phyloP scores from a whole-genome alignment of 2,888 invertebrate species.

The Drosophila mayaguana region DNA sequence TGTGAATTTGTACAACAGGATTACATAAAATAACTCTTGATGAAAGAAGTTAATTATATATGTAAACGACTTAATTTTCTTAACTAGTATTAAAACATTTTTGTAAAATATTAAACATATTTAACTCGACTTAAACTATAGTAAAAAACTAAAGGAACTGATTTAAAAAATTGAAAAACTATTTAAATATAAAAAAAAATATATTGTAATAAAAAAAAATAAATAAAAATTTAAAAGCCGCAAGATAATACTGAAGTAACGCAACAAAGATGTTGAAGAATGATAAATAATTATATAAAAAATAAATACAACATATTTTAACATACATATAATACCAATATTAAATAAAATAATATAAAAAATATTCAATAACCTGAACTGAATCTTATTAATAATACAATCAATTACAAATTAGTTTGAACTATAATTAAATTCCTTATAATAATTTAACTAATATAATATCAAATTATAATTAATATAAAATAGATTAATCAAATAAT shows the following conservation, averaged over 20 bases:
- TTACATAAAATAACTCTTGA: constrained; percentile 26
- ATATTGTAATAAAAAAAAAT: too few relatives aligned
- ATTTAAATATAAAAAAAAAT: too few relatives aligned
- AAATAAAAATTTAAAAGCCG: too few relatives aligned
- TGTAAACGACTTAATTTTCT: not conserved
- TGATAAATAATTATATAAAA: too few relatives aligned
- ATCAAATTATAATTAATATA: not conserved
- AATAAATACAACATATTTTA: too few relatives aligned
- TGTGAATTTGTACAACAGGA: constrained; percentile 26
- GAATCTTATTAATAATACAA: too few relatives aligned
- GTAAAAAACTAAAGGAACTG: not conserved
- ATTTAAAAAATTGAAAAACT: too few relatives aligned
- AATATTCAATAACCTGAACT: not conserved
- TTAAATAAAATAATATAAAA: not conserved
- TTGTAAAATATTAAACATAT: not conserved
- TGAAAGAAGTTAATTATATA: too few relatives aligned
- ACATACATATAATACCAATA: not conserved
- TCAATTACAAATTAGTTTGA: too few relatives aligned
- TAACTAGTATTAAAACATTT: not conserved
- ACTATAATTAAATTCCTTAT: not conserved
- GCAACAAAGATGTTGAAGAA: too few relatives aligned
- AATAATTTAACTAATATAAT: not conserved
- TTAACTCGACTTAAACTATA: not conserved
- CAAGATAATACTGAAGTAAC: too few relatives aligned
- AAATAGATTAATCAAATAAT: not conserved